Evolutionary conservation across 2,113 vertebrate genomes (phyloP).

Genomic region (Pteronura brasiliensis): DNA sequence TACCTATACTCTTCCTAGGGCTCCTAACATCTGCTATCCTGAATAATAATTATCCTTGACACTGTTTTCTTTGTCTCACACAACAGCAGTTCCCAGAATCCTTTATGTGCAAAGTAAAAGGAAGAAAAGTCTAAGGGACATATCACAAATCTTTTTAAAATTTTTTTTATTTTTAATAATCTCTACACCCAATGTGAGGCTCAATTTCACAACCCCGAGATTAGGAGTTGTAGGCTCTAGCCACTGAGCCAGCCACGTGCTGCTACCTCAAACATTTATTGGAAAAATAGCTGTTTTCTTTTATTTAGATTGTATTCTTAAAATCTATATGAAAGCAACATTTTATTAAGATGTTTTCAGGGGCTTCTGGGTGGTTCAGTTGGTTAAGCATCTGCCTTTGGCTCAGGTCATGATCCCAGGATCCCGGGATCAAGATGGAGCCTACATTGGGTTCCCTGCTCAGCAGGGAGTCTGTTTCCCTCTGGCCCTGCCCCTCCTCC

Average conservation of each 20-base stretch:
- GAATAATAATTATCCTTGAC: not conserved
- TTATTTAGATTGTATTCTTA: not conserved
- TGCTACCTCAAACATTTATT: not conserved
- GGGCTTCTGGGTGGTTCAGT: too few relatives aligned
- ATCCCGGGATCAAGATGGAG: too few relatives aligned
- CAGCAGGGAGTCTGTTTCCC: too few relatives aligned
- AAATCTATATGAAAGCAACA: not conserved
- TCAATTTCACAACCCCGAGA: not conserved
- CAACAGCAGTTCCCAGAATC: not conserved
- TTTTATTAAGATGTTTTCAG: constrained; percentile 16
- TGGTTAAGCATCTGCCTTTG: too few relatives aligned
- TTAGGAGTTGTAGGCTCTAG: not conserved
- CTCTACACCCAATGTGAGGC: not conserved
- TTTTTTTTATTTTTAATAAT: not conserved
- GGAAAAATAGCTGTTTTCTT: not conserved
- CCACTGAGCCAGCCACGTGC: not conserved
- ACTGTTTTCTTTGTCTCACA: not conserved
- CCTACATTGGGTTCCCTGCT: too few relatives aligned
- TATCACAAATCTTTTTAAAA: not conserved
- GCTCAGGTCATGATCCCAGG: too few relatives aligned
- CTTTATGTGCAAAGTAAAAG: not conserved
- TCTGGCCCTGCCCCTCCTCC: too few relatives aligned
- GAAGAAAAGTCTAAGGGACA: not conserved
- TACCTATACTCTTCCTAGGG: not conserved
- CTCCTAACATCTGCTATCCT: not conserved